Evolutionary conservation across 1,140 invertebrate species (phyloP), one percentile per base, ranked within the genome.

Genomic region (Aporrectodea caliginosa): DNA sequence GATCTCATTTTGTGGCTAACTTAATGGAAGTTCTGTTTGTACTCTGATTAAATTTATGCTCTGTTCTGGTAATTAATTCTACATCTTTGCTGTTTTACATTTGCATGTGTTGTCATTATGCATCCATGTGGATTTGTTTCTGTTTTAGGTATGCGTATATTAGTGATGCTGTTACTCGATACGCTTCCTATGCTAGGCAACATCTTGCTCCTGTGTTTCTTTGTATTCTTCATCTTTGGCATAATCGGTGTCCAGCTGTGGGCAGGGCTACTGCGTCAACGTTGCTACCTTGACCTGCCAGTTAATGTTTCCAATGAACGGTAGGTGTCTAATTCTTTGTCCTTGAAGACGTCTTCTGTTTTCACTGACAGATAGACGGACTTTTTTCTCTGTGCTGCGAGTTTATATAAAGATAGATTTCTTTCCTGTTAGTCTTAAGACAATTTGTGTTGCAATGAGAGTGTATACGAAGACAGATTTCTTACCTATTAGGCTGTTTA

Each of bases 161-260:
- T 99, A 85, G 97, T 99, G 82, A 98, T 98, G 96, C 90, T 99
- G 35, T 91, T 99, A 16, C 90, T 99, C 83, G 98, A 99, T 88
- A 99, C 98, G 1, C 91, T 99, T 79, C 98, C 98, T 0, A 99
- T 99, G 98, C 89, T 99, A 84, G 98, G 98, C 75, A 99, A 99
- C 89, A 98, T 99, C 33, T 90, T 99, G 77, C 91, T 99, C 68
- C 90, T 99, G 69, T 99, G 98, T 90, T 99, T 99, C 91, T 99
- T 99, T 90, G 97, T 99, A 43, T 99, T 99, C 92, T 99, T 99
- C 91, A 99, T 99, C 87, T 99, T 99, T 87, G 98, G 98, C 71
- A 99, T 99, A 85, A 94, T 99, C 80, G 98, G 98, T 0, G 98
- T 99, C 16, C 98, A 99, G 88, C 90, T 99, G 16, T 99, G 98